Evolutionary conservation across 2,797 vertebrate species (phyloP), one percentile per base, ranked within the genome.

Genomic region (Argya squamiceps): DNA sequence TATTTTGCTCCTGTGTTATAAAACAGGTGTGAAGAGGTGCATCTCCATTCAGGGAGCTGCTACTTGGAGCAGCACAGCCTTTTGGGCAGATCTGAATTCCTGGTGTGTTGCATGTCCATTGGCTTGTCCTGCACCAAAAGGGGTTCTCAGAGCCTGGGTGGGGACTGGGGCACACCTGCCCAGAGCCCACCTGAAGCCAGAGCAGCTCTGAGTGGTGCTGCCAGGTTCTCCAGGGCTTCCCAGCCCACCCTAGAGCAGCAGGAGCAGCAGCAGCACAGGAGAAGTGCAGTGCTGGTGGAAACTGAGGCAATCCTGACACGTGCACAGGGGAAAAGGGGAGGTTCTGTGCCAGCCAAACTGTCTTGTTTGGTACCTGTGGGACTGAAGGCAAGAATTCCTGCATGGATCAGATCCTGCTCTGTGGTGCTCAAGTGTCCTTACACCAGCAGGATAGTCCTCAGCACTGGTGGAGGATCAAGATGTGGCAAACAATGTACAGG

Each of bases 1-100:
- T 93, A 88, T 88, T 97, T 88, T 84, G 70, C 16, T 80, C 58
- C 84, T 83, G 75, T 89, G 89, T 71, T 95, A 94, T 81, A 92
- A 91, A 96, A 59, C 95, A 97, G 95, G 96, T 95, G 96, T 9
- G 56, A 79, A 21, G 89, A 88, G 82, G 95, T 85, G 50, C 73
- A 68, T 68, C 62, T 89, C 91, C 64, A 55, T n/a, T 13, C 75
- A 78, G 0, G 0, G 92, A 68, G 84, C 67, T 5, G 15, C 65
- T 3, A 21, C 43, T 59, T 0, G 0, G 63, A 26, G 46, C 49
- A 62, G 69, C 39, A 22, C 1, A 4, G 84, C 81, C 47, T 22
- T 49, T 39, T 53, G 88, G 81, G 36, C 5, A 12, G 37, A 80
- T 70, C 49, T 34, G 8, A 73, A n/a, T 30, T 75, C 60, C 68